Percentiles rank a stretch among this genome's conserved stretches.
These are phyloP conservation scores for Odiellus spinosus DNA, from an alignment of 2,888 invertebrate species.

Conservation along the genomic window DNA sequence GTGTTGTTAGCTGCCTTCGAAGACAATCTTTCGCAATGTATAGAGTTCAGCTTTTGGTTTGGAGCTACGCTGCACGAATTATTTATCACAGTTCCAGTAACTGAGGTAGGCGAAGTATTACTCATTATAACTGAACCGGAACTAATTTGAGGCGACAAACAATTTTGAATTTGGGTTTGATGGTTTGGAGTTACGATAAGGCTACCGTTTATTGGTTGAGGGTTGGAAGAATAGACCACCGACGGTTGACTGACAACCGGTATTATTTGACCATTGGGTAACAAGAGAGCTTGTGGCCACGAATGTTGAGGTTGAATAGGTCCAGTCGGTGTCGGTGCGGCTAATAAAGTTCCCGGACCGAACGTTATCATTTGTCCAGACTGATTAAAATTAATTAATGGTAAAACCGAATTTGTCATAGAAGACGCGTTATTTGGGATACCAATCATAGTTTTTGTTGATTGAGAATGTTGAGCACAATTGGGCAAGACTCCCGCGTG, in stretches of 20 bases:
- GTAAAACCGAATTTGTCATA: too few relatives aligned
- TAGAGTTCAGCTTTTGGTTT: too few relatives aligned
- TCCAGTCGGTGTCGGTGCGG: not conserved
- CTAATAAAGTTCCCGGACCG: not conserved
- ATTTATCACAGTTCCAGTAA: too few relatives aligned
- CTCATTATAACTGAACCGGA: too few relatives aligned
- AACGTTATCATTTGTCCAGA: not conserved
- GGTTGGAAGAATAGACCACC: slow-evolving; percentile 1
- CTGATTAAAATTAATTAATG: not conserved
- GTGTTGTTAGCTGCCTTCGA: too few relatives aligned
- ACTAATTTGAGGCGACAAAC: not conserved
- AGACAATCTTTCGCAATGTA: too few relatives aligned
- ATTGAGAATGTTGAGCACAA: too few relatives aligned
- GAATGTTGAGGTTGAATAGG: slow-evolving; percentile 18
- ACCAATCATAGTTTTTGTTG: too few relatives aligned
- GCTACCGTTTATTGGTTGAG: not conserved
- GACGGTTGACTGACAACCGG: slow-evolving; percentile 31
- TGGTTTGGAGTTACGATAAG: not conserved
- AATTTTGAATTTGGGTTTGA: not conserved
- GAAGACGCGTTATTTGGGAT: too few relatives aligned
- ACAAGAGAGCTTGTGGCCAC: slow-evolving; percentile 29
- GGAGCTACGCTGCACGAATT: too few relatives aligned
- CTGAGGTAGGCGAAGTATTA: too few relatives aligned
- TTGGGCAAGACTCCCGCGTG: too few relatives aligned
- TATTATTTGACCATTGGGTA: slow-evolving; percentile 32